Conservation (phyloP, 2,888 invertebrate genomes). For the Allygus modestus region DNA sequence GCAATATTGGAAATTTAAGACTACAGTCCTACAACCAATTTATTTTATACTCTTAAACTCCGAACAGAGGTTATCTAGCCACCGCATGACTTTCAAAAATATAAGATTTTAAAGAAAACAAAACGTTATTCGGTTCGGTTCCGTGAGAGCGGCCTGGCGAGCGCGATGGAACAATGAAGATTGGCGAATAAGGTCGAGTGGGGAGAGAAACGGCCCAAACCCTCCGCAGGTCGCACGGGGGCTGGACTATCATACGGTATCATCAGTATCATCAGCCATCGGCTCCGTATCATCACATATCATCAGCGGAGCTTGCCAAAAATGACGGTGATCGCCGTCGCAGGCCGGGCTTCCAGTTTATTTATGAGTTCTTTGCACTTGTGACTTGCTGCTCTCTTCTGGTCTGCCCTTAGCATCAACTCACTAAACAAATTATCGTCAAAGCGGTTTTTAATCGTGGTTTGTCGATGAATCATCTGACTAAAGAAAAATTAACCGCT, state of each 20-base stretch:
- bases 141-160: neutral
- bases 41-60: too few species aligned
- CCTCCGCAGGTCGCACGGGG: neutral
- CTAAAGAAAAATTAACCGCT: too few species aligned
- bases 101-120: conserved; percentile 3
- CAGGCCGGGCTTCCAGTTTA: conserved; percentile 14
- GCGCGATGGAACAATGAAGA: neutral
- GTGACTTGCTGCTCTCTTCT: conserved; percentile 3
- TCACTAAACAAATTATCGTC: neutral
- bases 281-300: conserved; percentile 15
- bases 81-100: neutral
- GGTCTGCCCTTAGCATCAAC: neutral
- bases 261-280: conserved; percentile 38
- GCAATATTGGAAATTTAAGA: too few species aligned
- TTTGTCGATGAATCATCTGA: too few species aligned
- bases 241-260: conserved; percentile 21
- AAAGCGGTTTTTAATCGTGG: too few species aligned
- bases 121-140: too few species aligned
- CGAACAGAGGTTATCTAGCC: too few species aligned
- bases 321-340: conserved; percentile 20
- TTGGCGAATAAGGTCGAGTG: neutral
- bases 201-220: neutral
- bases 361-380: conserved; percentile 40
- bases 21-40: too few species aligned
- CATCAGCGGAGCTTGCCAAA: conserved; percentile 31